These are phyloP conservation scores for Tiaroga cobitis DNA, from an alignment of 2,797 vertebrate genomes.

Conservation along the genomic window DNA sequence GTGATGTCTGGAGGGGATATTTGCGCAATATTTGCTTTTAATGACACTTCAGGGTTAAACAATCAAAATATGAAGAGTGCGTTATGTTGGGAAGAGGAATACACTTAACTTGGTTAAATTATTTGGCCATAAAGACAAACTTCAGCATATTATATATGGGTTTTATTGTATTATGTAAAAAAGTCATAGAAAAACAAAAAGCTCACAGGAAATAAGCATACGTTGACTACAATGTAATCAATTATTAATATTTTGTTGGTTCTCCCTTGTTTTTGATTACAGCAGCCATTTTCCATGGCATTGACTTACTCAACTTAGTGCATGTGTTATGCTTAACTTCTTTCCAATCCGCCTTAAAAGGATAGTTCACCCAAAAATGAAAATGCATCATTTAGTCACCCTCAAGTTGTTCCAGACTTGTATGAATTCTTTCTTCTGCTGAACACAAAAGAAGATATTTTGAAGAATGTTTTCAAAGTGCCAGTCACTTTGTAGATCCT, in stretches of 20 bases:
- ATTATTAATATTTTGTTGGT: not conserved
- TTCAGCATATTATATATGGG: not conserved
- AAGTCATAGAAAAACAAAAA: not conserved
- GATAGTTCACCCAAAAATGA: not conserved
- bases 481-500: not conserved
- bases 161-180: not conserved
- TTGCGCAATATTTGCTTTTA: not conserved
- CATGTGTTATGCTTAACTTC: not conserved
- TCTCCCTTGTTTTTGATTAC: not conserved
- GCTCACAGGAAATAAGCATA: not conserved
- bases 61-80: not conserved
- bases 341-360: not conserved
- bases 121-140: not conserved
- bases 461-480: not conserved
- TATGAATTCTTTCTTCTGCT: not conserved
- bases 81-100: not conserved
- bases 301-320: not conserved
- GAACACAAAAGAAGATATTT: not conserved
- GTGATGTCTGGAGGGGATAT: not conserved
- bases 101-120: not conserved
- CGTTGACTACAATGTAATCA: not conserved
- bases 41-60: not conserved
- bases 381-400: not conserved
- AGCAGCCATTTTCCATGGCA: not conserved
- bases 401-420: not conserved